A percentile compares a stretch with the other conserved stretches of the same genome.
phyloP scores from a whole-genome alignment of 37 sponge, comb jelly and placozoan species.

The Theonella swinhoei region DNA sequence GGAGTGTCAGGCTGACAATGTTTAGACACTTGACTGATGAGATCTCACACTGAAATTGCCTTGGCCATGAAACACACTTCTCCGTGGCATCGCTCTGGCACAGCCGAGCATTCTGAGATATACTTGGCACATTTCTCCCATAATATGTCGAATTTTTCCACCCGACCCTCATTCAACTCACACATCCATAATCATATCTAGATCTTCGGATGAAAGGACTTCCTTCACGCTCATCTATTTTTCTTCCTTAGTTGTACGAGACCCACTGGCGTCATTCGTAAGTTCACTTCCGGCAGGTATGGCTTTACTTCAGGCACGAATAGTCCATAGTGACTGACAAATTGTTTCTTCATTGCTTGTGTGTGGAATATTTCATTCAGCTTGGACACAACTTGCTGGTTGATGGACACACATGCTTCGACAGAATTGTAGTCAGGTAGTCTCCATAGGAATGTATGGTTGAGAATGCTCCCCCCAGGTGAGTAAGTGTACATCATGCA shows the following conservation, averaged over 20 bases:
- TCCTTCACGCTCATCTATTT: conserved; percentile 24
- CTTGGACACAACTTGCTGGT: conserved; percentile 13
- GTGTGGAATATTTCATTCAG: conserved; percentile 21
- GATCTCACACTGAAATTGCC: conserved; percentile 58
- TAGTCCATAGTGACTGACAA: conserved; percentile 6
- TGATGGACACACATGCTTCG: conserved; percentile 4
- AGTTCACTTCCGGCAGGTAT: conserved; percentile 1
- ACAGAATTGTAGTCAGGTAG: conserved; percentile 2
- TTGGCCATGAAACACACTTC: conserved; percentile 31
- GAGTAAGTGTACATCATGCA: conserved; percentile 16
- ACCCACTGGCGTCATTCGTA: conserved; percentile 7
- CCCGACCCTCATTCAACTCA: conserved; percentile 29
- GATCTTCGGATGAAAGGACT: conserved; percentile 28
- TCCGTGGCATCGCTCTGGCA: conserved; percentile 50
- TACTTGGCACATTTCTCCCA: conserved; percentile 22
- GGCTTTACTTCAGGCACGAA: neutral
- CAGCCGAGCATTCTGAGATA: conserved; percentile 27
- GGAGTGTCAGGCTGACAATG: no score
- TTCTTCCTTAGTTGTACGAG: conserved; percentile 15
- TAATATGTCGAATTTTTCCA: conserved; percentile 17
- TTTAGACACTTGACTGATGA: no score
- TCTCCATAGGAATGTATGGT: conserved; percentile 13
- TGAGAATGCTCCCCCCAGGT: conserved; percentile 14
- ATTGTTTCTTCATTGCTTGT: conserved; percentile 36
- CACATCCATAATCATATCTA: conserved; percentile 32